Evolutionary conservation across 2,888 invertebrate genomes (phyloP).

Genomic region (Apamea anceps): DNA sequence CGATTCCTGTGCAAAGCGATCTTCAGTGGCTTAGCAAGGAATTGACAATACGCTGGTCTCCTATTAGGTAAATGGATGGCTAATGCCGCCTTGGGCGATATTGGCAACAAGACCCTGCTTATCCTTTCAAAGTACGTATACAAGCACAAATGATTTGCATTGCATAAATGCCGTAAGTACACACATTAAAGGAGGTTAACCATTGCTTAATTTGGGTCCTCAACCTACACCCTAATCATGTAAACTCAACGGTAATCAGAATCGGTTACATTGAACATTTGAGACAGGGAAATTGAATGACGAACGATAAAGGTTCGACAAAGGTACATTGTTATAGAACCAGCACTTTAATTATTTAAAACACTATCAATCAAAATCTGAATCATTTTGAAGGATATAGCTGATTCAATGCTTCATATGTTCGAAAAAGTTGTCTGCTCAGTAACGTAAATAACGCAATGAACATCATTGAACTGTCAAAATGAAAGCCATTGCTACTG

Average conservation of each 20-base stretch:
- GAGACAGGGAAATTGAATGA: constrained; percentile 22
- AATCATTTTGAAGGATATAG: not conserved
- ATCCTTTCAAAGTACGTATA: not conserved
- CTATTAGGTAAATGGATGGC: constrained; percentile 21
- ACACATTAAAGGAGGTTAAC: constrained; percentile 46
- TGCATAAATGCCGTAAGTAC: constrained; percentile 29
- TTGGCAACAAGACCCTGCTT: constrained; percentile 28
- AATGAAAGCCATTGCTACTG: no score
- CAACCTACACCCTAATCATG: constrained; percentile 53
- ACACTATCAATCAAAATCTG: not conserved
- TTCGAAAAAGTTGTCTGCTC: not conserved
- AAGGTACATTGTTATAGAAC: not conserved
- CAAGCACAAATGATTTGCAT: constrained; percentile 32
- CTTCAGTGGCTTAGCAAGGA: not conserved
- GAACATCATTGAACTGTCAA: not conserved
- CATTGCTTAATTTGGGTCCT: constrained; percentile 43
- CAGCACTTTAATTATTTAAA: not conserved
- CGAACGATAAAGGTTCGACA: constrained; percentile 14
- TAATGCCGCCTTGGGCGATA: constrained; percentile 20
- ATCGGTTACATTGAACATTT: constrained; percentile 41
- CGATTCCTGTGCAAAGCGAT: not conserved
- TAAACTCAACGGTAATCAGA: constrained; percentile 41
- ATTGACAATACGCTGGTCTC: not conserved
- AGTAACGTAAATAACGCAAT: not conserved
- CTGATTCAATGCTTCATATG: not conserved